Conservation (phyloP, 1,140 invertebrate genomes). For the Babylonia areolata region DNA sequence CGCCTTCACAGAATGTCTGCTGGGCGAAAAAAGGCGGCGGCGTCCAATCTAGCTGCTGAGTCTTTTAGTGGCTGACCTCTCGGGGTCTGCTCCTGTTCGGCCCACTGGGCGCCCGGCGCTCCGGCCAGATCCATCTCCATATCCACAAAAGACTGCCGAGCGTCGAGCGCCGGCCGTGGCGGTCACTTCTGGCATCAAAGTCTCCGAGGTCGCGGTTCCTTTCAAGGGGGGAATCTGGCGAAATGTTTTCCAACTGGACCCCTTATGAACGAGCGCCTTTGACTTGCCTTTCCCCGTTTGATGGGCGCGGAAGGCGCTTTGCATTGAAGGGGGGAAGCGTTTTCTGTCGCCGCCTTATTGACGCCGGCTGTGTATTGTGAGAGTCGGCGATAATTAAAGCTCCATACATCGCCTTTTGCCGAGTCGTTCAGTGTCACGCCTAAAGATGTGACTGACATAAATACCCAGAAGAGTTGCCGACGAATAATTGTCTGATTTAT, state of each 20-base stretch:
- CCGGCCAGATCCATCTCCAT: conserved; percentile 24
- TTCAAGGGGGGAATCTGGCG: background rate
- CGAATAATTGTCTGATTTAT: conserved; percentile 20
- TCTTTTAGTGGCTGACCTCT: conserved; percentile 22
- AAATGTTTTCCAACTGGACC: conserved; percentile 20
- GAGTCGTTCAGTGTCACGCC: background rate
- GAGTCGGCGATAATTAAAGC: conserved; percentile 27
- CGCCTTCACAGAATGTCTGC: background rate
- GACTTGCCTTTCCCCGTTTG: background rate
- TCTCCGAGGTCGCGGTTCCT: background rate
- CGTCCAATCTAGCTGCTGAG: conserved; percentile 20
- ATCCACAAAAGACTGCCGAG: conserved; percentile 8
- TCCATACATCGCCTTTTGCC: background rate
- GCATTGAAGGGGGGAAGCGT: background rate
- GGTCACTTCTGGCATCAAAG: conserved; percentile 22
- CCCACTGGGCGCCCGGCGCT: background rate
- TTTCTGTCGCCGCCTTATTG: background rate
- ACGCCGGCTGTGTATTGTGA: conserved; percentile 20
- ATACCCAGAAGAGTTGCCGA: background rate
- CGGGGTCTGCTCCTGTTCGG: background rate
- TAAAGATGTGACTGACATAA: background rate
- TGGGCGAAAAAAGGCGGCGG: background rate
- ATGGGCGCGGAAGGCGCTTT: background rate
- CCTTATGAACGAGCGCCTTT: conserved; percentile 16
- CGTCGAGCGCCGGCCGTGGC: background rate